phyloP scores from a whole-genome alignment of 2,113 vertebrate species.

The Formicarius rufipectus region DNA sequence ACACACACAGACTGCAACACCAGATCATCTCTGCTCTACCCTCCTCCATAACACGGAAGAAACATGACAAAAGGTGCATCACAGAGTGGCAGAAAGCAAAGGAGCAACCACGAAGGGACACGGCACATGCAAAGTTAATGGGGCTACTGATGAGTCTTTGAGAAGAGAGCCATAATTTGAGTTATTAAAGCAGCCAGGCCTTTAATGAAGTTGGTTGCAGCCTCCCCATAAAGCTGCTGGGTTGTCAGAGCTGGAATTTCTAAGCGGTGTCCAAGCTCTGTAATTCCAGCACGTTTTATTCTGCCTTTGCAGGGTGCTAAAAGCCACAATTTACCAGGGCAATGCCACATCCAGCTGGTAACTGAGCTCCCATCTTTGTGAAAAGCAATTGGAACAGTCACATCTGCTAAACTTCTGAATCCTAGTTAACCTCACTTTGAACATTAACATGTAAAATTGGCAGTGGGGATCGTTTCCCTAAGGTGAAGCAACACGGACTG shows the following conservation, averaged over 20 bases:
- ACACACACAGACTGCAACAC: background rate
- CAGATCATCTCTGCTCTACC: background rate
- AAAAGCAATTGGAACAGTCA: background rate
- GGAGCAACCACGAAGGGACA: background rate
- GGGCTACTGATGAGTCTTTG: constrained; percentile 14
- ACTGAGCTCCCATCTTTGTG: background rate
- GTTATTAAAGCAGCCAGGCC: constrained; percentile 57
- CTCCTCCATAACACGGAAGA: background rate
- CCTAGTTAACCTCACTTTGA: background rate
- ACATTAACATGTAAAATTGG: background rate
- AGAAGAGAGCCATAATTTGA: constrained; percentile 37
- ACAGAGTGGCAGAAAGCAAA: background rate
- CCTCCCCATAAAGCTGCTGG: background rate
- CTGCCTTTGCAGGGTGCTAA: background rate
- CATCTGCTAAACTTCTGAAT: background rate
- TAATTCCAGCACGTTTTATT: constrained; percentile 21
- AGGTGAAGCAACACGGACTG: background rate
- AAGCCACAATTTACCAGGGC: constrained; percentile 15
- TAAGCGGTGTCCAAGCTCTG: background rate
- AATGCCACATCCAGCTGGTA: background rate
- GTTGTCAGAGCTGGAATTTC: constrained; percentile 26
- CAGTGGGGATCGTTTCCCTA: background rate
- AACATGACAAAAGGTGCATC: background rate
- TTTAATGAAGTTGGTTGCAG: constrained; percentile 54
- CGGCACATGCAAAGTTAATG: background rate